Evolutionary conservation across 2,797 vertebrate species (phyloP), one percentile per base, ranked within the genome.

Genomic region (Mormyrus hasselquistii): DNA sequence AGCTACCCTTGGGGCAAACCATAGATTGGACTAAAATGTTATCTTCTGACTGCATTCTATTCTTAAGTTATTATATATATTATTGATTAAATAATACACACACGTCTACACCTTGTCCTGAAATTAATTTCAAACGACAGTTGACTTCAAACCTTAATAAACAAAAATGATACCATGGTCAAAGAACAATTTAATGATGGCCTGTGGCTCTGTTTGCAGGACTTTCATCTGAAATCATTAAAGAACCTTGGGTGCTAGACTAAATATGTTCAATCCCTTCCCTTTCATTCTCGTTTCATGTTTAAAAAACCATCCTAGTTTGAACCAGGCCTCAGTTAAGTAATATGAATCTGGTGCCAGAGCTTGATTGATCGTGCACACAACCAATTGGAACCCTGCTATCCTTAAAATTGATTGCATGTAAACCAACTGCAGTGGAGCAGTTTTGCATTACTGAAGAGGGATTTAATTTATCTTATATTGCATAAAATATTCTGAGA

Each of bases 391-490:
- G 95, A 97, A 94, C 94, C 95, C 94, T 89, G 91, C 92, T 92
- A 94, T 92, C 89, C 94, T 90, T 93, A 92, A 95, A 97, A 97
- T 97, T 95, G 96, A 96, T 97, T 96, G 95, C 93, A 90, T 93
- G 93, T 95, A 95, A 96, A 96, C 94, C 95, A 95, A 97, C 95
- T 83, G 92, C 91, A 89, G 95, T 92, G 93, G 94, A 94, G 92
- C 93, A 95, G 95, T 96, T 97, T 97, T 97, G 97, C 95, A 96
- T 97, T 97, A 97, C 93, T 93, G 95, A 94, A 95, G 93, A 94
- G 94, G 95, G 94, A 96, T 96, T 96, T 96, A 95, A 95, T 96
- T 96, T 96, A 95, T 96, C 95, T 95, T 94, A 94, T 93, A 94
- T 94, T 94, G 95, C 96, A 95, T 96, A 96, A 87, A 95, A 95